These are phyloP conservation scores for Trematomus loennbergii DNA, from an alignment of 2,113 vertebrate genomes.

Conservation along the genomic window DNA sequence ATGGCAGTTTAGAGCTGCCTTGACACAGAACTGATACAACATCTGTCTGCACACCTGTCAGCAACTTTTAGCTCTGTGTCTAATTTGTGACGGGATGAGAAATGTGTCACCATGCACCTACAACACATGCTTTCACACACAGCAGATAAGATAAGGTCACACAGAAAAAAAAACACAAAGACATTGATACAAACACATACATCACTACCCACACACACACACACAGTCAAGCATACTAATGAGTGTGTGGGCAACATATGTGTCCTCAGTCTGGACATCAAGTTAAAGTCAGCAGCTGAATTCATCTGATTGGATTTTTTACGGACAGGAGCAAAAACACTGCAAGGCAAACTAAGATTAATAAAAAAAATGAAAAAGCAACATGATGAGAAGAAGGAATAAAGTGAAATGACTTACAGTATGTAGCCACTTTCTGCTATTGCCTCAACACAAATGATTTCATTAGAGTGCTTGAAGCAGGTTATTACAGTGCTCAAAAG, in stretches of 20 bases:
- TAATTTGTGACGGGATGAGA: background rate
- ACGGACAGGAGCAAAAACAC: background rate
- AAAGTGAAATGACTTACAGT: background rate
- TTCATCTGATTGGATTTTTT: slow-evolving; percentile 41
- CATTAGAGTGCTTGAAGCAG: background rate
- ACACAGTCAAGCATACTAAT: slow-evolving; percentile 17
- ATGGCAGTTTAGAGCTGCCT: slow-evolving; percentile 19
- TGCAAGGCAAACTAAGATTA: background rate
- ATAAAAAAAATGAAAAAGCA: background rate
- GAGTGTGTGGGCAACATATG: slow-evolving; percentile 15
- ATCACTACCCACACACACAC: background rate
- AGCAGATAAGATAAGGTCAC: slow-evolving; percentile 26
- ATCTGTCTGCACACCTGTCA: slow-evolving; percentile 47
- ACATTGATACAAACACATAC: background rate
- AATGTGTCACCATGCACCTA: slow-evolving; percentile 9
- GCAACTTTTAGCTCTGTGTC: slow-evolving; percentile 13
- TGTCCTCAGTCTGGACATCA: slow-evolving; percentile 25
- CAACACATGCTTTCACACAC: background rate
- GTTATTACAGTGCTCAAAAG: background rate
- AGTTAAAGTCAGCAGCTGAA: slow-evolving; percentile 4
- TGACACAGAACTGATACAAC: slow-evolving; percentile 34
- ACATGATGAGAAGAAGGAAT: background rate
- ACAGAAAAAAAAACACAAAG: background rate
- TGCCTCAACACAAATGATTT: background rate
- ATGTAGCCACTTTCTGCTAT: slow-evolving; percentile 1